Conservation (phyloP, 2,113 vertebrate genomes). For the Sterrhoptilus dennistouni region DNA sequence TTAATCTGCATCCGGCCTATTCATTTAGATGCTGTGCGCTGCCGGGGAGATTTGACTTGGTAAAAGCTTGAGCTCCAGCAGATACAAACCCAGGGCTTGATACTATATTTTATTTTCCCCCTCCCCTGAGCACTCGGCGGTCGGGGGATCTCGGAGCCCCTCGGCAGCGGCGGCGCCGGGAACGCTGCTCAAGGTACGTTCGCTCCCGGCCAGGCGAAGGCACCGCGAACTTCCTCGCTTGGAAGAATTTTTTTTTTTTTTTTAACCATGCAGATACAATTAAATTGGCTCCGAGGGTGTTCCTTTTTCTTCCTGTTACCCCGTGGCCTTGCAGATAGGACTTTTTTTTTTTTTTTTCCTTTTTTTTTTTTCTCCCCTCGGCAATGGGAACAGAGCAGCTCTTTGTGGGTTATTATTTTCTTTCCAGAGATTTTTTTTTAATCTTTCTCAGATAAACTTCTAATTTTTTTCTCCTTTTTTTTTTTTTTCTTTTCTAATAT, state of each 20-base stretch:
- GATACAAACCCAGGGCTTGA: slow-evolving; percentile 45
- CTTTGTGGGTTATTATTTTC: slow-evolving; percentile 48
- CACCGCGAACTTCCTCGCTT: slow-evolving; percentile 24
- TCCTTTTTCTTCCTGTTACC: slow-evolving; percentile 64
- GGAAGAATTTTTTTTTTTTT: neutral
- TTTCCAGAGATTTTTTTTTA: neutral
- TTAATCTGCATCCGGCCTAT: slow-evolving; percentile 81
- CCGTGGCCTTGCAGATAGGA: slow-evolving; percentile 56
- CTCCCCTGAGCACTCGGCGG: neutral
- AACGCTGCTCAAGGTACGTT: slow-evolving; percentile 49
- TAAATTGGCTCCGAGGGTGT: slow-evolving; percentile 34
- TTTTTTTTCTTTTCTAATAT: neutral
- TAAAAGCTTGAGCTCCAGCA: slow-evolving; percentile 73
- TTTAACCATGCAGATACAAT: slow-evolving; percentile 31
- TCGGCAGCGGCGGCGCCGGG: neutral
- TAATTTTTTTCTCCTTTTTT: neutral
- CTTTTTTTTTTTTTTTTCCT: neutral
- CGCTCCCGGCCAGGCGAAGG: neutral
- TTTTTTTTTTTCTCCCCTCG: neutral
- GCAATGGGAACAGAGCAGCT: slow-evolving; percentile 39
- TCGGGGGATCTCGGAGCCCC: neutral
- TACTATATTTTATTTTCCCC: neutral
- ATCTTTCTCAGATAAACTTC: slow-evolving; percentile 29
- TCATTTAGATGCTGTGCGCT: slow-evolving; percentile 80
- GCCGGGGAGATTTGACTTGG: slow-evolving; percentile 75